phyloP scores from a whole-genome alignment of 2,888 invertebrate species.

The Fabriciana adippe region DNA sequence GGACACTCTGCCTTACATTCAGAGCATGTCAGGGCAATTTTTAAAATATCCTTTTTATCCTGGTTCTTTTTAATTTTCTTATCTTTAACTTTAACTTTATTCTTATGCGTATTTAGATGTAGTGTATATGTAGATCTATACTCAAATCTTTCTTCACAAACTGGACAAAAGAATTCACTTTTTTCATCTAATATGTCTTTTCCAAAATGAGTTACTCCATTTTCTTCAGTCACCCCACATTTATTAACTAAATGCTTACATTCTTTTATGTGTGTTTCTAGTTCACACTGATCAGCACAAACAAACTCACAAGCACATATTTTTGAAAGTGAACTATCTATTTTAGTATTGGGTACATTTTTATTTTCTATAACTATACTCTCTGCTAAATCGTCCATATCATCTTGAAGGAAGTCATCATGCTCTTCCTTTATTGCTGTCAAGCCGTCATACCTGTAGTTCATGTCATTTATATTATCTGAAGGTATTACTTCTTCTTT shows the following conservation, averaged over 20 bases:
- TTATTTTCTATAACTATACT: slow-evolving; percentile 19
- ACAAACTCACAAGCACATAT: slow-evolving; percentile 21
- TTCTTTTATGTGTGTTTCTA: slow-evolving; percentile 20
- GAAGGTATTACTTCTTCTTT: slow-evolving; percentile 19
- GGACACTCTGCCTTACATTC: slow-evolving; percentile 25
- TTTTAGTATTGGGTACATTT: not conserved
- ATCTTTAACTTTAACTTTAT: slow-evolving; percentile 14
- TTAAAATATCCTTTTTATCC: slow-evolving; percentile 35
- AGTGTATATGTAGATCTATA: slow-evolving; percentile 9
- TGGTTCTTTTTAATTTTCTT: slow-evolving; percentile 30
- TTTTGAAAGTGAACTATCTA: slow-evolving; percentile 5
- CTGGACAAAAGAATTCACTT: slow-evolving; percentile 23
- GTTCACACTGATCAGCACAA: slow-evolving; percentile 20
- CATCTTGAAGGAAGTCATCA: slow-evolving; percentile 31
- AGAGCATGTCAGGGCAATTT: slow-evolving; percentile 26
- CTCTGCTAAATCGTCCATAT: slow-evolving; percentile 25
- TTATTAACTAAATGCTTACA: slow-evolving; percentile 21
- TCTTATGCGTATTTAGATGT: slow-evolving; percentile 29
- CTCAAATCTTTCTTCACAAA: slow-evolving; percentile 15
- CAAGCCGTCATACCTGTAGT: slow-evolving; percentile 17
- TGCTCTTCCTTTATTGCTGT: slow-evolving; percentile 35
- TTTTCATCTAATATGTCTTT: slow-evolving; percentile 16
- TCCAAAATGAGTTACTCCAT: slow-evolving; percentile 9
- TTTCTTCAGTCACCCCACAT: slow-evolving; percentile 12
- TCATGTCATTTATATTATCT: slow-evolving; percentile 1